These are phyloP conservation scores for Fopius arisanus DNA, from an alignment of 1,140 invertebrate species.

Conservation along the genomic window DNA sequence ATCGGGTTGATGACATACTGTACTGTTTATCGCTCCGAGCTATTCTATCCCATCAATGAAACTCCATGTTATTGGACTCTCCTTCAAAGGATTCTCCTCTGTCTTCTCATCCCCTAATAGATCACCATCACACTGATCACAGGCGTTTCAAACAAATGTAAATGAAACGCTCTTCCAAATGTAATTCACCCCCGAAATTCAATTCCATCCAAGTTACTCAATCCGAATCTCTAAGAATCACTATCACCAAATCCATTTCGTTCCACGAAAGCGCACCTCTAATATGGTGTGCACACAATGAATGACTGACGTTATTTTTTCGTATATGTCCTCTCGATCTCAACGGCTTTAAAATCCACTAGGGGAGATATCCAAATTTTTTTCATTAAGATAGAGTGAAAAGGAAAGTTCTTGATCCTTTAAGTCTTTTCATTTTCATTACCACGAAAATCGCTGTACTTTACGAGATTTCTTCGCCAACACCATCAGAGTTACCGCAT, in stretches of 20 bases:
- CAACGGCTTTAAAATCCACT: neutral
- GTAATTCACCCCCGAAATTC: neutral
- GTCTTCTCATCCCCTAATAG: too few relatives aligned
- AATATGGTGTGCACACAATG: neutral
- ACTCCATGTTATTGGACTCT: too few relatives aligned
- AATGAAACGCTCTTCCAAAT: neutral
- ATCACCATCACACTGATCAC: too few relatives aligned
- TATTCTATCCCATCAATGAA: too few relatives aligned
- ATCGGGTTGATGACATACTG: too few relatives aligned
- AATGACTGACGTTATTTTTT: neutral
- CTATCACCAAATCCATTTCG: neutral
- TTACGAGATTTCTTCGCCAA: neutral
- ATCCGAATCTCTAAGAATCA: neutral
- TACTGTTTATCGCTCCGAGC: too few relatives aligned
- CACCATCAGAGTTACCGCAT: too few relatives aligned
- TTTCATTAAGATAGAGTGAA: neutral
- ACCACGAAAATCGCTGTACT: neutral
- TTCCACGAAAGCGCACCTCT: neutral
- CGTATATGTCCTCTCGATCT: neutral
- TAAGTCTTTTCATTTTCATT: neutral
- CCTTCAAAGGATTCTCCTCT: too few relatives aligned
- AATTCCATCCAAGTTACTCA: constrained; percentile 13
- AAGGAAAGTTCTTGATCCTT: neutral
- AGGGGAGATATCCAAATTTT: neutral
- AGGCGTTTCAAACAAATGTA: neutral